Evolutionary conservation across 2,113 vertebrate genomes (phyloP).

Genomic region (Larimichthys crocea): DNA sequence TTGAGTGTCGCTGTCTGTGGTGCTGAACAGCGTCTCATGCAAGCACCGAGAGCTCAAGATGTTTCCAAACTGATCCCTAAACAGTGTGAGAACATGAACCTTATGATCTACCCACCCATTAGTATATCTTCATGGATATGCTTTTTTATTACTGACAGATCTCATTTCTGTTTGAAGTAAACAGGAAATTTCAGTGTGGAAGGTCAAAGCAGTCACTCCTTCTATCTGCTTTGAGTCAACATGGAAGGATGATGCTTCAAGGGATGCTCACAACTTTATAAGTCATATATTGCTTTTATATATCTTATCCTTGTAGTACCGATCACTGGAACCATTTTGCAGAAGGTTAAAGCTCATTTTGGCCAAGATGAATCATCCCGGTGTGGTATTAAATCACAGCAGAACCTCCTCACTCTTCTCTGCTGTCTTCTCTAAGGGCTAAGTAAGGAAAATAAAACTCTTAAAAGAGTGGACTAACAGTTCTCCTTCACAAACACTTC

Average conservation of each 20-base stretch:
- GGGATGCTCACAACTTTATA: background rate
- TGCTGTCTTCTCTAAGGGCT: background rate
- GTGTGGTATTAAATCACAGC: conserved; percentile 4
- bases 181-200: background rate
- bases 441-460: conserved; percentile 20
- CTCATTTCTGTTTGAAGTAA: background rate
- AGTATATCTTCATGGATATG: too few species aligned
- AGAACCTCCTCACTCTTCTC: background rate
- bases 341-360: background rate
- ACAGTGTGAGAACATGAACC: background rate
- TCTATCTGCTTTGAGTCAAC: background rate
- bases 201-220: background rate
- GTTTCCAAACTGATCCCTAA: background rate
- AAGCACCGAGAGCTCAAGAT: background rate
- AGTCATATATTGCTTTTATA: background rate
- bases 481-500: conserved; percentile 22
- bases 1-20: conserved; percentile 46
- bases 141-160: background rate
- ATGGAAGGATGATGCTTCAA: background rate
- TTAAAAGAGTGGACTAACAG: conserved; percentile 7
- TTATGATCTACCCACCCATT: background rate
- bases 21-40: conserved; percentile 28
- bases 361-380: background rate
- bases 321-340: background rate
- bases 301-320: background rate